Conservation (phyloP, 2,797 vertebrate genomes). For the Sorex maritimensis region DNA sequence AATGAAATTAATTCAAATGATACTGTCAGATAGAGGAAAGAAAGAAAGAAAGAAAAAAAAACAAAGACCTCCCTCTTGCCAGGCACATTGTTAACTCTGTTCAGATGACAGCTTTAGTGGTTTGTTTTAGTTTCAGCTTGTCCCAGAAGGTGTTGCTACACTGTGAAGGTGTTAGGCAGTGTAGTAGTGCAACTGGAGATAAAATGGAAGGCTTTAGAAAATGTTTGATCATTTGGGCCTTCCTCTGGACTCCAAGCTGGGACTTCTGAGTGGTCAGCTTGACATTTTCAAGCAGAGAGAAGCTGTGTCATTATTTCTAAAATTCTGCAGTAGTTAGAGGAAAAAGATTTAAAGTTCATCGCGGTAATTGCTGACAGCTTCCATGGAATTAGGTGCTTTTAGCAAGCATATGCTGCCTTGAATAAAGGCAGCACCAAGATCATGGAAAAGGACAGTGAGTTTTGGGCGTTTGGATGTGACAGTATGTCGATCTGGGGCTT, state of each 20-base stretch:
- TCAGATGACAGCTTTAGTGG: constrained; percentile 68
- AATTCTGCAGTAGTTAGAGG: constrained; percentile 73
- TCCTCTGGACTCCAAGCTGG: constrained; percentile 68
- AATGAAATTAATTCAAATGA: constrained; percentile 80
- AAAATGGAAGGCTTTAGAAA: constrained; percentile 75
- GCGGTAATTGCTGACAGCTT: constrained; percentile 85
- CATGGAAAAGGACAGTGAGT: constrained; percentile 41
- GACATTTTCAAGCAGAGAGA: constrained; percentile 82
- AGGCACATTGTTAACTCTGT: constrained; percentile 6
- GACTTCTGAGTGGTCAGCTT: constrained; percentile 84
- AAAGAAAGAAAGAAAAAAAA: not conserved
- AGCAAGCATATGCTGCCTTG: constrained; percentile 64
- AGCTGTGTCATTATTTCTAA: constrained; percentile 83
- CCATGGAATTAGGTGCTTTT: constrained; percentile 78
- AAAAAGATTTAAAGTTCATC: constrained; percentile 78
- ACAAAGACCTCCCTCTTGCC: not conserved
- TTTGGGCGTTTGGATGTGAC: constrained; percentile 54
- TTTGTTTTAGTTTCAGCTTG: constrained; percentile 59
- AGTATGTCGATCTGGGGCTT: constrained; percentile 26
- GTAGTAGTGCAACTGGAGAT: constrained; percentile 19
- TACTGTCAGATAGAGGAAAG: not conserved
- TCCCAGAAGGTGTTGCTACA: constrained; percentile 38
- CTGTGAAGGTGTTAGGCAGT: constrained; percentile 62
- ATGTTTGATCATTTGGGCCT: constrained; percentile 73
- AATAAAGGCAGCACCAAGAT: constrained; percentile 49